These are phyloP conservation scores for Thera britannica DNA, from an alignment of 2,888 invertebrate genomes.

Conservation along the genomic window DNA sequence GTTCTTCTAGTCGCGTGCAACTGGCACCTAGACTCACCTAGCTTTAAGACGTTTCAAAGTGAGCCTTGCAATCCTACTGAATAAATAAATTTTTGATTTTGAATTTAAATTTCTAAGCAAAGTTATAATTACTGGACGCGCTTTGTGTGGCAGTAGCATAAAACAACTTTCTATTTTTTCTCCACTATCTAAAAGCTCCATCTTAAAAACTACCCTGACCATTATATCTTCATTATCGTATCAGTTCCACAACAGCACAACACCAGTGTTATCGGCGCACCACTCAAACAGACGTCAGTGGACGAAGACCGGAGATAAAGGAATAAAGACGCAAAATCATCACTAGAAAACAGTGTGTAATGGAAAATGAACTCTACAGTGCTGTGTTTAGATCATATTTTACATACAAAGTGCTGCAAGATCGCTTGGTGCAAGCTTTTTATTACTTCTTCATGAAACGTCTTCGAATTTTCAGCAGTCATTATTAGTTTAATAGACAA, in stretches of 20 bases:
- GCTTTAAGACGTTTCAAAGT: no score
- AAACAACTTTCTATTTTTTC: background rate
- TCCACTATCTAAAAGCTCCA: conserved; percentile 16
- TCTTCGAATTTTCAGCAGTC: no score
- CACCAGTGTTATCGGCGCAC: conserved; percentile 19
- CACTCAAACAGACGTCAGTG: conserved; percentile 35
- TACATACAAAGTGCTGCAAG: no score
- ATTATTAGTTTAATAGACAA: no score
- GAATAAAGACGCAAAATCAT: background rate
- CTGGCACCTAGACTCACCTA: no score
- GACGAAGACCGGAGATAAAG: conserved; percentile 8
- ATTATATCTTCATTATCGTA: conserved; percentile 28
- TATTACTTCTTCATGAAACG: no score
- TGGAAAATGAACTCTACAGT: background rate
- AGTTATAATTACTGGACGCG: background rate
- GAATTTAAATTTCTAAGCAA: no score
- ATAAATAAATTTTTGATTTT: no score
- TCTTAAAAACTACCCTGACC: conserved; percentile 20
- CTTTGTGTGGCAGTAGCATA: conserved; percentile 15
- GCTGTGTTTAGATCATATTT: background rate
- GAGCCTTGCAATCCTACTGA: no score
- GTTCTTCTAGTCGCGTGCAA: no score
- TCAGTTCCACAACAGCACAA: conserved; percentile 21
- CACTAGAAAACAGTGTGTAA: background rate
- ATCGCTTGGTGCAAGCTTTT: no score